phyloP scores from a whole-genome alignment of 2,797 vertebrate species.

The Oreochromis grahami region DNA sequence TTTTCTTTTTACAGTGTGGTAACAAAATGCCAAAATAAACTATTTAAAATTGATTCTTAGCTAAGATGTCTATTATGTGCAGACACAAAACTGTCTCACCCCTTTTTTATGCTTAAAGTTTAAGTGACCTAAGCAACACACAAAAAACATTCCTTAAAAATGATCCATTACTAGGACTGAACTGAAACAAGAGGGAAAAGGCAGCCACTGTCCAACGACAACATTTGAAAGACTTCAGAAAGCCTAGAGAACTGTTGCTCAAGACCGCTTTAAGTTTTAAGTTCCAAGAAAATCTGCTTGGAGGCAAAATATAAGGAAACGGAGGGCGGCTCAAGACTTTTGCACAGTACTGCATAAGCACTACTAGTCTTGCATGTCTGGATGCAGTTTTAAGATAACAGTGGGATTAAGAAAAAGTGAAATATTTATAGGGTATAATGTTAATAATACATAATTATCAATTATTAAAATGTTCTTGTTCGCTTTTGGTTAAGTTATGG shows the following conservation, averaged over 20 bases:
- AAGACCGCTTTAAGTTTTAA: neutral
- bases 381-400: neutral
- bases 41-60: too few species aligned
- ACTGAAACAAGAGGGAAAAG: neutral
- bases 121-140: too few species aligned
- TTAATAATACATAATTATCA: neutral
- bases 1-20: too few species aligned
- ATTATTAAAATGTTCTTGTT: neutral
- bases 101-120: too few species aligned
- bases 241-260: neutral
- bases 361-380: neutral
- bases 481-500: fast-evolving
- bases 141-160: too few species aligned
- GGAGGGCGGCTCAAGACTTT: fast-evolving
- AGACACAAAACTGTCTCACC: too few species aligned
- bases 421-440: neutral
- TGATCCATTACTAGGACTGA: neutral
- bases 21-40: too few species aligned
- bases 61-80: too few species aligned
- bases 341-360: neutral
- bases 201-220: neutral
- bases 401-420: neutral
- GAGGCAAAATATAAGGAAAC: neutral
- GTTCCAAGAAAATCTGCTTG: neutral
- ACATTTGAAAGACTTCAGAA: neutral